Evolutionary conservation across 2,113 vertebrate genomes (phyloP).

Genomic region (Himantopus leucocephalus): DNA sequence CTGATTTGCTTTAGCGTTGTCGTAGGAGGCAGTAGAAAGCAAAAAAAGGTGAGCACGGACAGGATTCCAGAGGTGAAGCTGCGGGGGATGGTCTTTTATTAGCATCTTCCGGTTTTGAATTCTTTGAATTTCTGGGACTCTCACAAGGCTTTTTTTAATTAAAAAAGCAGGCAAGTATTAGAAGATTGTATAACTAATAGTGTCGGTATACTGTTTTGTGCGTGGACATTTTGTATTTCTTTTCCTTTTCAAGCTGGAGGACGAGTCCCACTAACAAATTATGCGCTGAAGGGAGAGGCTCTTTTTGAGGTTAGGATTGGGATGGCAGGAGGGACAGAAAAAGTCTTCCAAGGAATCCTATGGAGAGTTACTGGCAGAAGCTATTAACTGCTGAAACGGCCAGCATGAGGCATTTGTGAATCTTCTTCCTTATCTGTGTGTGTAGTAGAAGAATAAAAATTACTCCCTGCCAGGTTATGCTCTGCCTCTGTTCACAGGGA

Average conservation of each 20-base stretch:
- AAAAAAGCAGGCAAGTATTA: not conserved
- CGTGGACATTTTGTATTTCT: not conserved
- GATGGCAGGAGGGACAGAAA: not conserved
- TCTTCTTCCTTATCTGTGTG: not conserved
- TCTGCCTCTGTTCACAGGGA: not conserved
- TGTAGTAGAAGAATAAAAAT: not conserved
- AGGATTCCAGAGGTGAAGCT: not conserved
- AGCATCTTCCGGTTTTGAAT: not conserved
- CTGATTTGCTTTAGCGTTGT: not conserved
- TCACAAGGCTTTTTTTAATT: not conserved
- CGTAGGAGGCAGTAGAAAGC: not conserved
- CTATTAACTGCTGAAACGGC: not conserved
- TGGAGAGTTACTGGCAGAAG: not conserved
- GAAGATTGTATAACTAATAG: not conserved
- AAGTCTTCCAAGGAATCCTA: not conserved
- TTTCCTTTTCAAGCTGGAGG: not conserved
- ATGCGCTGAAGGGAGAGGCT: not conserved
- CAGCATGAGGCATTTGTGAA: not conserved
- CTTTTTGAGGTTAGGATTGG: not conserved
- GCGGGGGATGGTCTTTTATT: not conserved
- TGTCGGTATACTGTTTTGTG: rapidly evolving
- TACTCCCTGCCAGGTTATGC: not conserved
- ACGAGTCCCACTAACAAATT: not conserved
- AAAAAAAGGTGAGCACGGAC: not conserved
- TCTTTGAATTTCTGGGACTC: not conserved